Evolutionary conservation across 2,888 invertebrate species (phyloP), one percentile per base, ranked within the genome.

Genomic region (Drosophila neoperkinsi): DNA sequence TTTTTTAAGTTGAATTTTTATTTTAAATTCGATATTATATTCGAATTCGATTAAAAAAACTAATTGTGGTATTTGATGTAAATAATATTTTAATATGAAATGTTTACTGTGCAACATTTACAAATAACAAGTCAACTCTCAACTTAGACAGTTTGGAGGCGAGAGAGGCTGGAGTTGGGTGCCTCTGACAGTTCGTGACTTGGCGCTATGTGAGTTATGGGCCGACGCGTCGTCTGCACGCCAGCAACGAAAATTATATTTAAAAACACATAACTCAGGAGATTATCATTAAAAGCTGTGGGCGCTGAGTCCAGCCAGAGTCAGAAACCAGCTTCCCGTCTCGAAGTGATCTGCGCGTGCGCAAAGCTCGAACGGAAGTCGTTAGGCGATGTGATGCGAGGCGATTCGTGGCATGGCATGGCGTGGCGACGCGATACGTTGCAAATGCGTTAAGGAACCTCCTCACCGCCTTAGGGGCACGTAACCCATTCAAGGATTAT

Each of bases 251-350:
- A 93, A 92, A 92, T 92, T 92, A 92, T 92, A 92, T 93, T 92
- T 92, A 92, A 92, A 92, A 93, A 91, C 91, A 90, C 92, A 92
- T 92, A 92, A 92, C 91, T 92, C 91, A 93, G 74, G 79, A 93
- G 92, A 92, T 92, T 92, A 92, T 92, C 92, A 92, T 92, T 92
- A 93, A 92, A 92, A 92, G 81, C 87, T 82, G 92, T 92, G 91
- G 92, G 93, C 84, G 92, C 91, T 88, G 84, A 31, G 50, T 49
- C 51, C 70, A 62, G 51, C 5, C 49, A 56, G 55, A 55, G n/a
- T 41, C 49, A 60, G 55, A 31, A 34, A 21, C 36, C 30, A 33
- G 46, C 63, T 71, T 64, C 58, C 67, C 66, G 62, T 74, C 66
- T 60, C 64, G 41, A 73, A 73, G 69, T 67, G 49, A 61, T 69